A percentile compares a stretch with the other conserved stretches of the same genome.
Evolutionary conservation across 2,797 vertebrate species (phyloP).

Genomic region (Bovichtus diacanthus): DNA sequence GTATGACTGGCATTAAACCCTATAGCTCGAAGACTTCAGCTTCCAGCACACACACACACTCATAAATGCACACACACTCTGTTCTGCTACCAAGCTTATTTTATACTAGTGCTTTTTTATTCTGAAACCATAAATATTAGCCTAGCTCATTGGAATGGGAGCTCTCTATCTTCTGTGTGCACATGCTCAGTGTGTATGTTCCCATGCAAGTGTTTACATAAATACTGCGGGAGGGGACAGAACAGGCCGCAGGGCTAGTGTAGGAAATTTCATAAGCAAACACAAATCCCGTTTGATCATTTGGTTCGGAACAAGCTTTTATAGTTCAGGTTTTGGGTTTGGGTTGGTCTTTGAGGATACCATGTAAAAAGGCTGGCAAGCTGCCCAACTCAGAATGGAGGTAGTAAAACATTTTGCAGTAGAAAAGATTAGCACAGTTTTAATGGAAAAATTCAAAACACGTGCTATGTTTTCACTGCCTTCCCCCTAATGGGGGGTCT

Average conservation of each 20-base stretch:
- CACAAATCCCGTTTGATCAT: conserved; percentile 72
- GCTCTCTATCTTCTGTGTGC: conserved; percentile 20
- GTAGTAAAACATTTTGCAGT: conserved; percentile 65
- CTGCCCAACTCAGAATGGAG: conserved; percentile 43
- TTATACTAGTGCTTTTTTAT: conserved; percentile 27
- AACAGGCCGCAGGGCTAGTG: conserved; percentile 71
- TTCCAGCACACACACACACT: neutral
- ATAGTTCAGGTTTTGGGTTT: conserved; percentile 52
- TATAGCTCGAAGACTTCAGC: conserved; percentile 10
- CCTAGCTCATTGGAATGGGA: conserved; percentile 22
- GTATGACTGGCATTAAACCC: conserved; percentile 24
- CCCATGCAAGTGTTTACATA: conserved; percentile 46
- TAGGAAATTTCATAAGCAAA: conserved; percentile 66
- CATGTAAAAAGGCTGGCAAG: conserved; percentile 53
- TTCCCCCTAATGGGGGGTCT: conserved; percentile 46
- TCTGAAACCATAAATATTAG: conserved; percentile 53
- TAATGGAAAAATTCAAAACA: conserved; percentile 66
- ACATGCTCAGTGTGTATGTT: neutral
- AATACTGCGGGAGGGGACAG: conserved; percentile 66
- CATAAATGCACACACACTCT: neutral
- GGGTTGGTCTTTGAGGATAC: conserved; percentile 41
- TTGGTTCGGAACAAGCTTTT: conserved; percentile 64
- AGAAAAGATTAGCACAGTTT: conserved; percentile 62
- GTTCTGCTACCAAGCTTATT: conserved; percentile 30
- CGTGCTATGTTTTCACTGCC: conserved; percentile 59